Evolutionary conservation across 2,797 vertebrate genomes (phyloP).

Genomic region (Helarctos malayanus): DNA sequence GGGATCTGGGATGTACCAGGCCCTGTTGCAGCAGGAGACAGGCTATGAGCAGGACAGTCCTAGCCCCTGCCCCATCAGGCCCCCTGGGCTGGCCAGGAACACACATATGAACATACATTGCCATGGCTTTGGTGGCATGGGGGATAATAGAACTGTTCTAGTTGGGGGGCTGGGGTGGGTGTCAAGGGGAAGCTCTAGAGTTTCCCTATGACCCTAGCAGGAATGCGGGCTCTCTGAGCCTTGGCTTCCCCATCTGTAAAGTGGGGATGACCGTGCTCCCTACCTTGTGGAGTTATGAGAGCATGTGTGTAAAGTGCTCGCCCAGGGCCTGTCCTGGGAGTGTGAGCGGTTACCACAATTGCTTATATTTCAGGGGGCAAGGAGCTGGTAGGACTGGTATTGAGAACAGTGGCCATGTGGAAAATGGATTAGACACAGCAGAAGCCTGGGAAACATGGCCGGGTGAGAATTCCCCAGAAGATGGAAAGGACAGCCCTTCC

Average conservation of each 20-base stretch:
- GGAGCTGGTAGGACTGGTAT: background rate
- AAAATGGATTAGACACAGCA: background rate
- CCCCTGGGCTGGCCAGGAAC: background rate
- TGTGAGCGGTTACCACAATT: accelerated
- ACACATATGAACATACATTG: background rate
- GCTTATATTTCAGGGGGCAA: background rate
- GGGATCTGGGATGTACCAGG: background rate
- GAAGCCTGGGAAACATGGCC: background rate
- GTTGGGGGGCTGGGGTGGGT: no score
- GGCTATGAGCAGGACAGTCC: background rate
- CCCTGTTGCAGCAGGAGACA: background rate
- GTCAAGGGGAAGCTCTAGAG: background rate
- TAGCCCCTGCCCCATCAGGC: background rate
- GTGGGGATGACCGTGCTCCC: background rate
- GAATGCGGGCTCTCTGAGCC: background rate
- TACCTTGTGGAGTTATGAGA: background rate
- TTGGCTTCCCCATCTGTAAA: background rate
- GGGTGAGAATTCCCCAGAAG: background rate
- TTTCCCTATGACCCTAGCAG: background rate
- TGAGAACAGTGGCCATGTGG: background rate
- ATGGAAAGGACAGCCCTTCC: background rate
- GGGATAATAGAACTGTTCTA: background rate
- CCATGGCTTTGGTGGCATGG: background rate
- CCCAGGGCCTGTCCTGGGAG: background rate
- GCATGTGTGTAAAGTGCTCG: background rate